These are phyloP conservation scores for Cichladusa arquata DNA, from an alignment of 2,113 vertebrate genomes.

Conservation along the genomic window DNA sequence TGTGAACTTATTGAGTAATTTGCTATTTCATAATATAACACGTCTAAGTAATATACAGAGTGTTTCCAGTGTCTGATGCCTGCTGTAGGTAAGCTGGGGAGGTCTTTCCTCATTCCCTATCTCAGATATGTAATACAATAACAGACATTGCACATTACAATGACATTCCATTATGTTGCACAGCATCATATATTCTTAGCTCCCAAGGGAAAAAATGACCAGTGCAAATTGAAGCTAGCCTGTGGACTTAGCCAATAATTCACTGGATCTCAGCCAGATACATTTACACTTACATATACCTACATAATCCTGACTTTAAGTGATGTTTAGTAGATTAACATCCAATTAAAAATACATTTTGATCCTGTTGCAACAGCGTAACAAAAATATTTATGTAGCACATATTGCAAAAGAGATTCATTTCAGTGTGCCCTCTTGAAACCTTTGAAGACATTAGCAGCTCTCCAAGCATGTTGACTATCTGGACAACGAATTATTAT, in stretches of 20 bases:
- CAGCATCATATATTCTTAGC: conserved; percentile 44
- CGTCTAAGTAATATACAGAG: not conserved
- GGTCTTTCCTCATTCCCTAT: not conserved
- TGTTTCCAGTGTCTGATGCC: not conserved
- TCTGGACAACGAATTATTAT: conserved; percentile 72
- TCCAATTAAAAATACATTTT: conserved; percentile 58
- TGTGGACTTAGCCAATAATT: not conserved
- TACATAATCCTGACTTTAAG: not conserved
- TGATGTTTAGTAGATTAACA: conserved; percentile 33
- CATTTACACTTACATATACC: not conserved
- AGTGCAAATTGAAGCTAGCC: conserved; percentile 56
- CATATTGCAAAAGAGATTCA: not conserved
- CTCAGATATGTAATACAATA: conserved; percentile 10
- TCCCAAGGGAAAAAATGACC: conserved; percentile 46
- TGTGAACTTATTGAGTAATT: not conserved
- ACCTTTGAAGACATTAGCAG: conserved; percentile 67
- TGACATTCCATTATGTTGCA: conserved; percentile 60
- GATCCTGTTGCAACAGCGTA: conserved; percentile 7
- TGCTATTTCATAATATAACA: not conserved
- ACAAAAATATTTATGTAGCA: conserved; percentile 33
- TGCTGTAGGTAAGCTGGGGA: not conserved
- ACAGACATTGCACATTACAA: conserved; percentile 13
- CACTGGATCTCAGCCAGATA: not conserved
- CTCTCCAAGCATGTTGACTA: conserved; percentile 61
- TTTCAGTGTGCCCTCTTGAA: conserved; percentile 48